Base-by-base conservation (phyloP, 2,888 invertebrate species). In the Eugnorisma glareosa region DNA sequence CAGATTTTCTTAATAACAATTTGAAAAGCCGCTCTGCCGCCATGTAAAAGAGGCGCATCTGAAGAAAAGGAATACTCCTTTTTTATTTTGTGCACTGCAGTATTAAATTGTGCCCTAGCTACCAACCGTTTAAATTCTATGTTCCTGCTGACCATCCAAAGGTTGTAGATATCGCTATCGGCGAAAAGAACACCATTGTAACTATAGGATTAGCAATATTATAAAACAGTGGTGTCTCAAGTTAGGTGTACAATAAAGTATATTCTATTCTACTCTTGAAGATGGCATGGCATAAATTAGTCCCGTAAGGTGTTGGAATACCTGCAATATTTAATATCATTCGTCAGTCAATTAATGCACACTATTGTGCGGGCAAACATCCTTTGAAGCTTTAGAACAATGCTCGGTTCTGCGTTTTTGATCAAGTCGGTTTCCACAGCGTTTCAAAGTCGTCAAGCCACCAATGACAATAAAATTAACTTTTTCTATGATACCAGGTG, bases 401-500 rank as follows among this genome's bases (percentile, higher is more conserved):
- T 51, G 51, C 11, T 51, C 0, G 51, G 15, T 59, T 59, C 31
- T 59, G 18, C 8, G 4, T 18, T 18, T 31, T 3, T 3, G 18
- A 31, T 31, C 59, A 31, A 21, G 18, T 8, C 59, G 1, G 31
- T 35, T 35, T 35, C 21, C 21, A 31, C 31, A 35, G 59, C 31
- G 3, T 31, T 61, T 35, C 10, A 35, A 10, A 4, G 5, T 35
- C 31, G 1, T 61, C 31, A 31, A 31, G 28, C 31, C 31, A 57
- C 13, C 28, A 59, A 59, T 59, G 31, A 21, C 6, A 61, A 21
- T 11, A 28, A 57, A 35, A 21, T 28, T 59, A 61, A 35, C 10
- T 35, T 28, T 2, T 68, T 6, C 76, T 45, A 8, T 75, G 15
- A 67, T 91, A 92, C 43, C 94, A 99, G 99, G 99, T 99, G 93